Evolutionary conservation across 2,888 invertebrate genomes (phyloP).

Genomic region (Leistus spinibarbis): DNA sequence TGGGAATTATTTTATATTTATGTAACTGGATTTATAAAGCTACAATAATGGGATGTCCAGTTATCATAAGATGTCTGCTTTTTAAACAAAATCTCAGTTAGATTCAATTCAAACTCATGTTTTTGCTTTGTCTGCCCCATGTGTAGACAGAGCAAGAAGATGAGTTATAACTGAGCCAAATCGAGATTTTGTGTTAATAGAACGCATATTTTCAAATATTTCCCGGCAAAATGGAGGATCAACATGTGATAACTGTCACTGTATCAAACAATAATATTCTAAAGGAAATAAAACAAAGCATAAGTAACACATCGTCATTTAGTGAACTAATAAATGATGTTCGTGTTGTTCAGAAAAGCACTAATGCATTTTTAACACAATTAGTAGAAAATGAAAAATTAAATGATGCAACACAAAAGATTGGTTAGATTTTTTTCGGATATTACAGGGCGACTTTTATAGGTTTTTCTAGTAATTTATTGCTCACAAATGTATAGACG

Average conservation of each 20-base stretch:
- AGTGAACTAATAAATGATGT: slow-evolving; percentile 25
- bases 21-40: no score
- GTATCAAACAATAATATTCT: slow-evolving; percentile 16
- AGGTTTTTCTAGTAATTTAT: background rate
- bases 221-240: slow-evolving; percentile 17
- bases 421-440: slow-evolving; percentile 25
- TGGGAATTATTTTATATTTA: no score
- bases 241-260: slow-evolving; percentile 19
- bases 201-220: slow-evolving; percentile 10
- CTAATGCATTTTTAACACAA: slow-evolving; percentile 35
- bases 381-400: slow-evolving; percentile 38
- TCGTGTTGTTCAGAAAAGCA: slow-evolving; percentile 31
- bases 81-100: no score
- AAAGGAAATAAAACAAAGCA: background rate
- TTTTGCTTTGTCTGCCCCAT: no score
- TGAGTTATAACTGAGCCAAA: no score
- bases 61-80: no score
- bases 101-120: no score
- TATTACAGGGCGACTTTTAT: background rate
- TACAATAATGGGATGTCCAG: no score
- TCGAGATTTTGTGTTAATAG: no score
- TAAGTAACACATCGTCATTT: slow-evolving; percentile 3
- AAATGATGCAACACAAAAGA: slow-evolving; percentile 13
- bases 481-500: background rate
- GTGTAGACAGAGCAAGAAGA: no score